Conservation (phyloP, 2,113 vertebrate species). For the Steatornis caripensis region DNA sequence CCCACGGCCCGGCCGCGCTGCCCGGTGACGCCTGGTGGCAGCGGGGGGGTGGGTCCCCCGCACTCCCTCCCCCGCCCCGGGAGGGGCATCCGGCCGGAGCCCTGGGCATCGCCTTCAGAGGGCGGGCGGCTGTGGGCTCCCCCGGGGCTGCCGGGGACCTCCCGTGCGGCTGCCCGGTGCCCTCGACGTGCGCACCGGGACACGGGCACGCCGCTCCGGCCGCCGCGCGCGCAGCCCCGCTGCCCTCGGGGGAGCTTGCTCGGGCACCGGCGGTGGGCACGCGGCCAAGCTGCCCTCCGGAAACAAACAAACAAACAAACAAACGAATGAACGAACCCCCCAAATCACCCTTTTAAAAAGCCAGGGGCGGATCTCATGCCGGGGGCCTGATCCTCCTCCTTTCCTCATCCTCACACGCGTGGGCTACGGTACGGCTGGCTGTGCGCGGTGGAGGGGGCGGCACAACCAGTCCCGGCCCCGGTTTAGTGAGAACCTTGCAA, state of each 20-base stretch:
- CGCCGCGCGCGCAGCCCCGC: neutral
- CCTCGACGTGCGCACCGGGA: neutral
- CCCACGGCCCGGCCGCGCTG: no score
- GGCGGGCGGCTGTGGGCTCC: neutral
- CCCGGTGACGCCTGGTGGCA: no score
- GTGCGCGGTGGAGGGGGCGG: neutral
- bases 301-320: neutral
- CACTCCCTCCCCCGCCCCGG: no score
- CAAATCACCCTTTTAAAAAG: neutral
- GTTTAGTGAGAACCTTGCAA: neutral
- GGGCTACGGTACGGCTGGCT: neutral
- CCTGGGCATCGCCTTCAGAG: neutral
- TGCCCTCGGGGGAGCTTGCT: no score
- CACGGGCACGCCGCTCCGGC: no score
- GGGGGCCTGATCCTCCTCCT: neutral
- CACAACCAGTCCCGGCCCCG: neutral
- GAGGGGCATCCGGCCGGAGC: neutral
- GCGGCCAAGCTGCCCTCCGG: neutral
- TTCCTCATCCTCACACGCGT: rapidly evolving
- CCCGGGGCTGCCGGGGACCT: no score
- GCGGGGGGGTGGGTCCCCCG: rapidly evolving
- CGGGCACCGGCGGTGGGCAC: neutral
- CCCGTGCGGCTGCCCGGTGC: neutral
- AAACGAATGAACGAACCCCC: no score
- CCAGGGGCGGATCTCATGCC: neutral